Evolutionary conservation across 2,888 invertebrate genomes (phyloP).

Genomic region (Platypus cylindrus): DNA sequence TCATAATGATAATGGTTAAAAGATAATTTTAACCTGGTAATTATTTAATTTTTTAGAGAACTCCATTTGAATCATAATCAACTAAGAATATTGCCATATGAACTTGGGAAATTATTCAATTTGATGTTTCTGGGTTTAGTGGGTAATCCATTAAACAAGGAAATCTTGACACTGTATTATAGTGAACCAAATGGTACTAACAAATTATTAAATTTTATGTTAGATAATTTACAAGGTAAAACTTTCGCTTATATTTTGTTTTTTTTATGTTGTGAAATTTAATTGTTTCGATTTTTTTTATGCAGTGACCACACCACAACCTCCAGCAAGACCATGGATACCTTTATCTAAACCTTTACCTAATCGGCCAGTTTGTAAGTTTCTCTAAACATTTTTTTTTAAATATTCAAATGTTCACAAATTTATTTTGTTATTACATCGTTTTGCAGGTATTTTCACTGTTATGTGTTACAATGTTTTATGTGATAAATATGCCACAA

Average conservation of each 20-base stretch:
- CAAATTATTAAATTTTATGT: constrained; percentile 86
- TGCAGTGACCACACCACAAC: constrained; percentile 79
- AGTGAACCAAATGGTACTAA: constrained; percentile 88
- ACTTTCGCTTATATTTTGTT: constrained; percentile 2
- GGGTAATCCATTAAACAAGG: constrained; percentile 90
- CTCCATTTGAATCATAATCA: constrained; percentile 89
- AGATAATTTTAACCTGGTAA: not conserved
- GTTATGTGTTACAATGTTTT: constrained; percentile 99
- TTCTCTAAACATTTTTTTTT: constrained; percentile 3
- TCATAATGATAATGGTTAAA: no score
- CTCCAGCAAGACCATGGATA: constrained; percentile 93
- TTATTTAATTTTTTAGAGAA: constrained; percentile 53
- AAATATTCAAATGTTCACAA: not conserved
- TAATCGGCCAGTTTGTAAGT: constrained; percentile 83
- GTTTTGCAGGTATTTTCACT: constrained; percentile 75
- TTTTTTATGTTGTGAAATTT: not conserved
- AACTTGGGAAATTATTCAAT: constrained; percentile 95
- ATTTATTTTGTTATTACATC: not conserved
- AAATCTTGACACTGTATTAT: constrained; percentile 82
- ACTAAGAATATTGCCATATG: constrained; percentile 87
- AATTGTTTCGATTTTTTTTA: constrained; percentile 33
- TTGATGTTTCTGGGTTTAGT: constrained; percentile 83
- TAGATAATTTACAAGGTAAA: constrained; percentile 92
- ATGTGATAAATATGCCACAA: constrained; percentile 97
- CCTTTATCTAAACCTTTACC: constrained; percentile 80